phyloP scores from a whole-genome alignment of 2,888 invertebrate species.

The Panorpa germanica region DNA sequence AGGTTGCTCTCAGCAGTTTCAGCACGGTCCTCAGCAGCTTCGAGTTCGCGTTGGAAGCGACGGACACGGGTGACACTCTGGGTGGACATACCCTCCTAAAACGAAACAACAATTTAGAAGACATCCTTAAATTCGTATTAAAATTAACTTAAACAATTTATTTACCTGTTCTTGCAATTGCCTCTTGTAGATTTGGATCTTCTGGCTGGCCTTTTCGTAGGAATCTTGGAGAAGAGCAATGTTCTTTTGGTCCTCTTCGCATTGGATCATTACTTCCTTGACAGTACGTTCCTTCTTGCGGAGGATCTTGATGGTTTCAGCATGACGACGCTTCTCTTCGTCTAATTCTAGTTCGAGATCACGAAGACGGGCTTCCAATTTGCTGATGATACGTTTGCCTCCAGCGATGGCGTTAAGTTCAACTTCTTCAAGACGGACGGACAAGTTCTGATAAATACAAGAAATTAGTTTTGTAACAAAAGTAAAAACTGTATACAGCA shows the following conservation, averaged over 20 bases:
- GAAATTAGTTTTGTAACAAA: neutral
- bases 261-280: constrained; percentile 88
- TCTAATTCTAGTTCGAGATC: constrained; percentile 89
- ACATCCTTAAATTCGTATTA: neutral
- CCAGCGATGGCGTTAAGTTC: constrained; percentile 94
- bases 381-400: constrained; percentile 93
- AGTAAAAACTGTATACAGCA: neutral
- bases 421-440: constrained; percentile 85
- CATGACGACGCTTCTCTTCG: constrained; percentile 92
- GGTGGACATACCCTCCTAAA: constrained; percentile 75
- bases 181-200: constrained; percentile 86
- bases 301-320: constrained; percentile 91
- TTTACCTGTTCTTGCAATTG: constrained; percentile 80
- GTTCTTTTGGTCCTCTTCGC: constrained; percentile 95
- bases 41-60: constrained; percentile 94
- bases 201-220: constrained; percentile 71
- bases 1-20: constrained; percentile 89
- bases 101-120: constrained; percentile 12
- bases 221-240: constrained; percentile 79
- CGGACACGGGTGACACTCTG: constrained; percentile 90
- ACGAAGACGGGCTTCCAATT: constrained; percentile 86
- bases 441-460: constrained; percentile 42
- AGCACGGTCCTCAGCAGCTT: constrained; percentile 93
- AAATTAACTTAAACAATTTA: constrained; percentile 8
- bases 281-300: constrained; percentile 96